Evolutionary conservation across 2,797 vertebrate species (phyloP).

Genomic region (Myotis vivesi): DNA sequence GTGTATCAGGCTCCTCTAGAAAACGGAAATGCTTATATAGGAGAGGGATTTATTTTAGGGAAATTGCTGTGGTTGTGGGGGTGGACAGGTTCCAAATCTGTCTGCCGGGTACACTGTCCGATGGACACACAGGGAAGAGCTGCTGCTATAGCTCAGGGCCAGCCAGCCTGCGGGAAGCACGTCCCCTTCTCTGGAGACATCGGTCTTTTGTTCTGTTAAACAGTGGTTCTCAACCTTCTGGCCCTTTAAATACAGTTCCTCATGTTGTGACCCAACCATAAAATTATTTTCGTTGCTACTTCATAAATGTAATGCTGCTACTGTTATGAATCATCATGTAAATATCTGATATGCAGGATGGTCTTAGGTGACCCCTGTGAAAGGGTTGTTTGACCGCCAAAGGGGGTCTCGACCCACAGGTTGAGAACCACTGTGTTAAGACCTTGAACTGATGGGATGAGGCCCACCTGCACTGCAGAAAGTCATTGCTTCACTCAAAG

Average conservation of each 20-base stretch:
- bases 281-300: too few relatives aligned
- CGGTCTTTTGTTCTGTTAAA: neutral
- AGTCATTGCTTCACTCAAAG: neutral
- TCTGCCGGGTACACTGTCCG: too few relatives aligned
- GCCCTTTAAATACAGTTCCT: too few relatives aligned
- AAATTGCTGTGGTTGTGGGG: neutral
- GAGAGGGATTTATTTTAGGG: neutral
- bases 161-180: too few relatives aligned
- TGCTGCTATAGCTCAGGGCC: neutral
- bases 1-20: neutral
- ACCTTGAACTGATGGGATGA: neutral
- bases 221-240: too few relatives aligned
- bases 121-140: neutral
- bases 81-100: neutral
- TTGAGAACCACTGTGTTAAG: neutral
- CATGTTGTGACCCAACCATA: too few relatives aligned
- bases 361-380: too few relatives aligned
- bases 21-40: neutral
- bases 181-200: neutral
- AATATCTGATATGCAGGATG: too few relatives aligned
- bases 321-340: too few relatives aligned
- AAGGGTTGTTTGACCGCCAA: too few relatives aligned
- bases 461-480: neutral
- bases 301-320: too few relatives aligned
- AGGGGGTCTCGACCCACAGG: too few relatives aligned